Conservation (phyloP, 1,140 invertebrate species). For the Danaus plexippus region DNA sequence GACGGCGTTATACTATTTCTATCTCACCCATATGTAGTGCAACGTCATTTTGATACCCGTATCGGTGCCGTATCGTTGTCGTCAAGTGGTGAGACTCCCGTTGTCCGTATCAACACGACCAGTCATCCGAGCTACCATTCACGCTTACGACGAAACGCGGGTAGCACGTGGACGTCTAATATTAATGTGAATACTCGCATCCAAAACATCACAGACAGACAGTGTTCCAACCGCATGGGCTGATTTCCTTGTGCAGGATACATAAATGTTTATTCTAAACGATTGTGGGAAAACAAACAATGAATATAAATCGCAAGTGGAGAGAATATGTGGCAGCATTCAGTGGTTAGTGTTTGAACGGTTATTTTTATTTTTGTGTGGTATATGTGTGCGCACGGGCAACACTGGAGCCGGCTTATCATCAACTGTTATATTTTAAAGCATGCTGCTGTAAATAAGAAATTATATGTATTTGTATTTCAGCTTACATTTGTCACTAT, state of each 20-base stretch:
- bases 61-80: slow-evolving; percentile 28
- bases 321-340: slow-evolving; percentile 62
- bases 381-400: slow-evolving; percentile 8
- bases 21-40: no score
- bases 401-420: slow-evolving; percentile 9
- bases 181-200: slow-evolving; percentile 39
- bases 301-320: slow-evolving; percentile 56
- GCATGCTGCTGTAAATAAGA: no score
- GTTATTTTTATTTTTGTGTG: slow-evolving; percentile 27
- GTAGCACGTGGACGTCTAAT: slow-evolving; percentile 56
- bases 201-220: slow-evolving; percentile 26
- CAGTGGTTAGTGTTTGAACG: slow-evolving; percentile 51
- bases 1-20: no score
- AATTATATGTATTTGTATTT: no score
- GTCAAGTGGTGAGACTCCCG: slow-evolving; percentile 48
- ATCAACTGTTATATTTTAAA: no score
- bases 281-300: slow-evolving; percentile 39
- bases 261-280: slow-evolving; percentile 58
- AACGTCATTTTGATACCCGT: slow-evolving; percentile 1
- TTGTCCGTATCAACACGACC: slow-evolving; percentile 29
- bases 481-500: no score
- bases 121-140: slow-evolving; percentile 40
- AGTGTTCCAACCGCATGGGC: slow-evolving; percentile 39
- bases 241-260: slow-evolving; percentile 28
- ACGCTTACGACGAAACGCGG: slow-evolving; percentile 46